These are phyloP conservation scores for Artemia franciscana DNA, from an alignment of 1,140 invertebrate species.

Conservation along the genomic window DNA sequence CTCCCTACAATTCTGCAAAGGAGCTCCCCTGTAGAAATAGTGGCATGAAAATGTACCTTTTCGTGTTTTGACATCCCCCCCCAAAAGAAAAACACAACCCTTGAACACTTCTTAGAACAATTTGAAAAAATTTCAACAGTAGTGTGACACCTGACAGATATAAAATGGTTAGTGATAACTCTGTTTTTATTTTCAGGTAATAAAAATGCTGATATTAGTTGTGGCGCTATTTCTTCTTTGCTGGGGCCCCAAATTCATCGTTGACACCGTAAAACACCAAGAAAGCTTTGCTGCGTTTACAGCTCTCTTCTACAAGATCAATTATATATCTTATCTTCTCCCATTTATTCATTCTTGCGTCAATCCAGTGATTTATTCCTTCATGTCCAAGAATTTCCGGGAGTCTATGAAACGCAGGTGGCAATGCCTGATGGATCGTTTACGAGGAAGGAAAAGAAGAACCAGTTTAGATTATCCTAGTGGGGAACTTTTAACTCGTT, in stretches of 20 bases:
- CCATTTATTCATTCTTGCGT: conserved; percentile 19
- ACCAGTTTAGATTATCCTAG: no score
- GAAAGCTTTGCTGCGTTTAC: conserved; percentile 11
- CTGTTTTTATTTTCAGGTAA: conserved; percentile 18
- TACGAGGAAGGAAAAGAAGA: no score
- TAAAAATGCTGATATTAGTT: conserved; percentile 26
- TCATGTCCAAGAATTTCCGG: conserved; percentile 25
- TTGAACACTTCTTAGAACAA: not conserved
- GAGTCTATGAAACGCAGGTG: conserved; percentile 15
- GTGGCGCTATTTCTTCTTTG: conserved; percentile 23
- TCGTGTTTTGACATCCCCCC: not conserved
- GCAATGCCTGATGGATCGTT: not conserved
- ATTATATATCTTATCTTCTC: conserved; percentile 14
- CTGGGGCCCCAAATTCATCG: conserved; percentile 24
- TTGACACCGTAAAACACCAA: conserved; percentile 18
- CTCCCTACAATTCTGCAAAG: no score
- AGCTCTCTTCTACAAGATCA: conserved; percentile 10
- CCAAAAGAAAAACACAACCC: no score
- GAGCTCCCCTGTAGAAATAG: not conserved
- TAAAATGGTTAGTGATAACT: not conserved
- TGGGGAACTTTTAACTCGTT: no score
- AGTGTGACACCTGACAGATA: not conserved
- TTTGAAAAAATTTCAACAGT: not conserved
- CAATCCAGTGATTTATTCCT: conserved; percentile 26
- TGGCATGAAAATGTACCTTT: not conserved